Evolutionary conservation across 2,888 invertebrate species (phyloP).

Genomic region (Branchipolynoe longqiensis): DNA sequence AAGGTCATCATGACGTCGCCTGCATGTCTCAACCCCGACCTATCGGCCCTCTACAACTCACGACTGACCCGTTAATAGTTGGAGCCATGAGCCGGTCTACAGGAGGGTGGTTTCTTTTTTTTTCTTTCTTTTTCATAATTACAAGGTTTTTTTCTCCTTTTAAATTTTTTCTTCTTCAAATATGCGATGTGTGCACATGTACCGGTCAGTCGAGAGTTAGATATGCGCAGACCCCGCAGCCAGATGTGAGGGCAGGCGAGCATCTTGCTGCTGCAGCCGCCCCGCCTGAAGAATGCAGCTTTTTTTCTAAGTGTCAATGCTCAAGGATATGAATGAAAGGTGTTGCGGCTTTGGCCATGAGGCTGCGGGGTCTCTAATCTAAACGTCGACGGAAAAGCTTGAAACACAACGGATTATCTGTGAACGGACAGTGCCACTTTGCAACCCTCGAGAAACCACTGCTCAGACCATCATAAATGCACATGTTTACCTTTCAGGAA

Average conservation of each 20-base stretch:
- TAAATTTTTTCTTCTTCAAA: too few relatives aligned
- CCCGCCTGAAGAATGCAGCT: too few relatives aligned
- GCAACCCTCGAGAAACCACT: neutral
- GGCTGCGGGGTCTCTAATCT: constrained; percentile 46
- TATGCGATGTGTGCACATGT: neutral
- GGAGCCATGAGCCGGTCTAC: neutral
- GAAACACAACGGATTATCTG: neutral
- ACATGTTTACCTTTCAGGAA: too few relatives aligned
- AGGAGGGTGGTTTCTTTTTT: constrained; percentile 3
- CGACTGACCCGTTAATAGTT: neutral
- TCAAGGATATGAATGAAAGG: too few relatives aligned
- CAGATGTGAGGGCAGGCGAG: constrained; percentile 4
- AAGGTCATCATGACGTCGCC: constrained; percentile 34
- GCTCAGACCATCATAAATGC: too few relatives aligned
- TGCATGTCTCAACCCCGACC: constrained; percentile 13
- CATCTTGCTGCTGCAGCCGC: too few relatives aligned
- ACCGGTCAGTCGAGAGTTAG: constrained; percentile 20
- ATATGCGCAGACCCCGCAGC: constrained; percentile 16
- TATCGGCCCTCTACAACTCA: neutral
- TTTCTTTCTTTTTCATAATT: neutral
- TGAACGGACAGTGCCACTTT: neutral
- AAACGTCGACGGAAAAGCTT: neutral
- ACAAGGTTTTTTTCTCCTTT: too few relatives aligned
- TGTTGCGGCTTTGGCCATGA: neutral
- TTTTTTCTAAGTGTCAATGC: too few relatives aligned